Percentiles rank a stretch among this genome's conserved stretches.
Conservation (phyloP, 2,888 invertebrate species). For the Dyspetes luteomarginatus region DNA sequence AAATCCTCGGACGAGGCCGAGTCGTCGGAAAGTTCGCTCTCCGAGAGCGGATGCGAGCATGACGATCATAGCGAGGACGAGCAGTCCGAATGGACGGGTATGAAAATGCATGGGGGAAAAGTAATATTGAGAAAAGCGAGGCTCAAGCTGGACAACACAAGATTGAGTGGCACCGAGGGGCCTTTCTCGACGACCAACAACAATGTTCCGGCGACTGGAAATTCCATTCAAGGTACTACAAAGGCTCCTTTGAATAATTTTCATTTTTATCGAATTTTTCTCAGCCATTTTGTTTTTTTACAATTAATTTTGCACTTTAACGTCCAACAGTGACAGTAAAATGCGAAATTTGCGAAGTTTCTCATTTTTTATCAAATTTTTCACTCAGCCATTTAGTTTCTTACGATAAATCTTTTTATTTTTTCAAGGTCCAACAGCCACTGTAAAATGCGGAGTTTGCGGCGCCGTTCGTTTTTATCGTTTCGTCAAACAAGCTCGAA, state of each 20-base stretch:
- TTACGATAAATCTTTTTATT: constrained; percentile 15
- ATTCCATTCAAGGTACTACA: constrained; percentile 75
- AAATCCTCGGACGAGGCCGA: constrained; percentile 72
- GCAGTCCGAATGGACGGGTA: constrained; percentile 82
- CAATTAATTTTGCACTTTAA: no score
- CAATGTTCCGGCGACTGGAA: constrained; percentile 73
- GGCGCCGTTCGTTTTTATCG: constrained; percentile 90
- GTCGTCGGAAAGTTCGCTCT: constrained; percentile 75
- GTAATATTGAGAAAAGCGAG: constrained; percentile 89
- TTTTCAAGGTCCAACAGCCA: constrained; percentile 85
- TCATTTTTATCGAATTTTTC: no score
- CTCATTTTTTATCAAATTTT: no score
- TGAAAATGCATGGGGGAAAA: constrained; percentile 86
- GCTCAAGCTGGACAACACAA: constrained; percentile 85
- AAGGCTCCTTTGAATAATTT: not conserved
- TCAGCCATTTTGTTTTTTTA: no score
- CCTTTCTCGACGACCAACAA: constrained; percentile 86
- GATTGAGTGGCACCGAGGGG: constrained; percentile 85
- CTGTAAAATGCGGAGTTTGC: constrained; percentile 91
- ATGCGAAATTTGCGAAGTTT: no score
- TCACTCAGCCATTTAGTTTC: no score
- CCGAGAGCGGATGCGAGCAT: constrained; percentile 78
- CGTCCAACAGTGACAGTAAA: no score
- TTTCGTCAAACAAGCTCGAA: constrained; percentile 91
- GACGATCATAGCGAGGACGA: constrained; percentile 80